Base-by-base conservation (phyloP, 2,888 invertebrate species). In the Sinodicranocentrus sp. region DNA sequence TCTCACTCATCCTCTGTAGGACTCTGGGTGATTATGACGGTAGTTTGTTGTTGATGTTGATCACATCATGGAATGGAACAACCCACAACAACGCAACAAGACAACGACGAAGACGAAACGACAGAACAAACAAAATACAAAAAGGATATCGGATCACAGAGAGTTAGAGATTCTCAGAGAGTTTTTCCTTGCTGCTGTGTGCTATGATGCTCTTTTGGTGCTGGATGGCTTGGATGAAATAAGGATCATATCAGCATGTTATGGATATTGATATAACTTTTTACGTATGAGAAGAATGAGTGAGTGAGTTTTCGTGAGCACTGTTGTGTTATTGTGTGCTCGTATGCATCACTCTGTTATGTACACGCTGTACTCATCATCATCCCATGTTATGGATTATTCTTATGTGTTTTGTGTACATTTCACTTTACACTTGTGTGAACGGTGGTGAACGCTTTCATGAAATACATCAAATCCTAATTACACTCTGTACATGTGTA, bases 391-490 rank as follows among this genome's bases (percentile, higher is more conserved):
- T 5, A 48, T 48, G 48, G 48, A 10, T 6, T 13, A 39, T 39
- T 8, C 13, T 5, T 48, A 2, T 48, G 15, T 48, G 48, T 5
- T 48, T 48, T 48, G 48, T 48, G 48, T 48, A 48, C 48, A 15
- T 48, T 48, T 48, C 48, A 48, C 48, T 3, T 48, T 48, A n/a
- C 2, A 15, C 48, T 48, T 48, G 15, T n/a, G 48, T 48, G 6
- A 39, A 39, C 39, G 13, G n/a, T n/a, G 10, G 48, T 48, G 6
- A 48, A 48, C 48, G 48, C n/a, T 10, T 48, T 10, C 13, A 48
- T n/a, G 15, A 48, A 48, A 48, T n/a, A 48, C 48, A 48, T 48
- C n/a, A n/a, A 48, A 48, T 48, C 48, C 15, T 48, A 48, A 48
- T 48, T 6, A 48, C 15, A 48, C 15, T 48, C 10, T 48, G 10